Evolutionary conservation across 2,888 invertebrate genomes (phyloP).

Genomic region (Hirtodrosophila cameraria): DNA sequence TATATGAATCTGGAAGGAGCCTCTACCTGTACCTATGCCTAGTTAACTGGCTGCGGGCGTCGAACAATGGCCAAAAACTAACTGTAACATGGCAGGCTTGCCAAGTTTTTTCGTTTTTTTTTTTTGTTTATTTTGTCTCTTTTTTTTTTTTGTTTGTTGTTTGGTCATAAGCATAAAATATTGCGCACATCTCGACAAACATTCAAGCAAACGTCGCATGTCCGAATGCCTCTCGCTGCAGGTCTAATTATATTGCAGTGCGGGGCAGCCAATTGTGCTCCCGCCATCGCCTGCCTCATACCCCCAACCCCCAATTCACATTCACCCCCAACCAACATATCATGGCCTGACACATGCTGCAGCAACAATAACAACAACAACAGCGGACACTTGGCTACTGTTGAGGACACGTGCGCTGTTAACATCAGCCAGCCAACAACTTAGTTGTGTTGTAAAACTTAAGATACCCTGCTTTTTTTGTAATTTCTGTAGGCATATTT

Average conservation of each 20-base stretch:
- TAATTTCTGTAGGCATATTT: too few relatives aligned
- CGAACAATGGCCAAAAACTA: slow-evolving; percentile 73
- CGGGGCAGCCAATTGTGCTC: slow-evolving; percentile 43
- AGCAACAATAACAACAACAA: slow-evolving; percentile 43
- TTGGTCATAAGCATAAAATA: slow-evolving; percentile 77
- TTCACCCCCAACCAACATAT: slow-evolving; percentile 50
- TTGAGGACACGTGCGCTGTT: slow-evolving; percentile 62
- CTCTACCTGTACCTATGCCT: slow-evolving; percentile 40
- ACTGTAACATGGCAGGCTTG: slow-evolving; percentile 70
- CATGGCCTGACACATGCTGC: slow-evolving; percentile 65
- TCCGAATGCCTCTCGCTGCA: slow-evolving; percentile 61
- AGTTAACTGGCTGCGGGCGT: slow-evolving; percentile 63
- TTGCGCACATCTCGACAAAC: slow-evolving; percentile 67
- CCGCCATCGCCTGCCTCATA: background rate
- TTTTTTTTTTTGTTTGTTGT: slow-evolving; percentile 19
- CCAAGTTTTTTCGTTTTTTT: slow-evolving; percentile 14
- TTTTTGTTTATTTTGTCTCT: slow-evolving; percentile 18
- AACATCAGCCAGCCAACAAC: slow-evolving; percentile 27
- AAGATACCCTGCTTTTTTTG: slow-evolving; percentile 20
- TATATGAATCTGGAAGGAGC: slow-evolving; percentile 58
- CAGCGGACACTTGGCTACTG: slow-evolving; percentile 49
- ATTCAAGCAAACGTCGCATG: slow-evolving; percentile 58
- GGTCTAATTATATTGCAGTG: slow-evolving; percentile 75
- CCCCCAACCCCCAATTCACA: background rate
- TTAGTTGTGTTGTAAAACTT: background rate